These are phyloP conservation scores for Podabrus alpinus DNA, from an alignment of 2,888 invertebrate genomes.

Conservation along the genomic window DNA sequence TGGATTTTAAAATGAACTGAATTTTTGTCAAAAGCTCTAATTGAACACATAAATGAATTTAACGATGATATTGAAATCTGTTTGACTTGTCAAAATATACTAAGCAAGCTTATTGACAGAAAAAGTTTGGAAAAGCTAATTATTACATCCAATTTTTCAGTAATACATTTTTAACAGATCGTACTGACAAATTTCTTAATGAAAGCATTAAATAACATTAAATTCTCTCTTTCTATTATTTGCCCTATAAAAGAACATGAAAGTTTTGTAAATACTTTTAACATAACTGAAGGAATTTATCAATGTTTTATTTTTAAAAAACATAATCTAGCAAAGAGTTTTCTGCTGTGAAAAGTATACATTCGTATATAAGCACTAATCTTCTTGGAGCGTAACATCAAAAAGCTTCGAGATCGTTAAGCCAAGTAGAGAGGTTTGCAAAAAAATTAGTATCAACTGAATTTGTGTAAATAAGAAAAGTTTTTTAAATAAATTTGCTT, in stretches of 20 bases:
- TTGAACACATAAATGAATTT: not conserved
- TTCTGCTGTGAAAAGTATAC: not conserved
- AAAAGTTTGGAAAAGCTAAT: not conserved
- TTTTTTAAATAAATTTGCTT: not conserved
- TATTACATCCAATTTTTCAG: not conserved
- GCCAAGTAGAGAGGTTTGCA: not conserved
- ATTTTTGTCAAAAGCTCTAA: not conserved
- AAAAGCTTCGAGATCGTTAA: not conserved
- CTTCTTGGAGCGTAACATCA: not conserved
- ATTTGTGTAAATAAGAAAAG: not conserved
- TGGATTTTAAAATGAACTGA: not conserved
- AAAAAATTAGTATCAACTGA: not conserved
- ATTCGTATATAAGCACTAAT: not conserved
- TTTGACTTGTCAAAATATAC: not conserved
- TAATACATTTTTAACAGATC: not conserved
- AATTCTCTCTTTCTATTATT: too few relatives aligned
- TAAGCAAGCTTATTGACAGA: not conserved
- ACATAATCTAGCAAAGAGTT: not conserved
- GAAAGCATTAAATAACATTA: not conserved
- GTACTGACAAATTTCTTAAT: not conserved
- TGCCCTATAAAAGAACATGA: too few relatives aligned
- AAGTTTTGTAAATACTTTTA: not conserved
- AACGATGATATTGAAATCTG: not conserved
- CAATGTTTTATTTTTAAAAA: not conserved
- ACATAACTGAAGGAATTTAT: not conserved